A percentile compares a stretch with the other conserved stretches of the same genome.
Evolutionary conservation across 2,797 vertebrate genomes (phyloP).

Genomic region (Caiman crocodilus): DNA sequence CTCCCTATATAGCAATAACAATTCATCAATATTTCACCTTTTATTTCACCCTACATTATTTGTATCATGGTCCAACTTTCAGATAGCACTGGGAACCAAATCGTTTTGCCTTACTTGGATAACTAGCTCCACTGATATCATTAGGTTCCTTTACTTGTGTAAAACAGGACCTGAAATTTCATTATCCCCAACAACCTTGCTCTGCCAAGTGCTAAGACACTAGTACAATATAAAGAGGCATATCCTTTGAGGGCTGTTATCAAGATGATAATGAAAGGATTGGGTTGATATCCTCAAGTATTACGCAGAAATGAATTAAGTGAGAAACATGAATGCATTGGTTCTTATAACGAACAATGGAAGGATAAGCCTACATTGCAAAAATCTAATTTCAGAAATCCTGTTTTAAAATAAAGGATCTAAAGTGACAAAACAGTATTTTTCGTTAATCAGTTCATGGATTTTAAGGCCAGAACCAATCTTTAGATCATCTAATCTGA

Average conservation of each 20-base stretch:
- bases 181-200: neutral
- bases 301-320: neutral
- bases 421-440: neutral
- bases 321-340: neutral
- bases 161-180: neutral
- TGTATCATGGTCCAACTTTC: neutral
- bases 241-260: neutral
- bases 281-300: neutral
- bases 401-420: neutral
- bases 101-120: neutral
- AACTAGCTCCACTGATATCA: neutral
- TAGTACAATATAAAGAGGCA: neutral
- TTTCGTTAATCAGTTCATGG: neutral
- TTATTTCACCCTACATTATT: neutral
- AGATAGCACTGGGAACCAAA: neutral
- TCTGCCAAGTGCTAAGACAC: neutral
- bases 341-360: neutral
- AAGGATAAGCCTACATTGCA: neutral
- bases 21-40: neutral
- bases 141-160: neutral
- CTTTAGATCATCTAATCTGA: neutral
- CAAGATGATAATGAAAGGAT: neutral
- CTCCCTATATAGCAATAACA: neutral
- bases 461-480: neutral
- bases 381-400: neutral